phyloP scores from a whole-genome alignment of 2,113 vertebrate species.

The Boulengeromyrus knoepffleri region DNA sequence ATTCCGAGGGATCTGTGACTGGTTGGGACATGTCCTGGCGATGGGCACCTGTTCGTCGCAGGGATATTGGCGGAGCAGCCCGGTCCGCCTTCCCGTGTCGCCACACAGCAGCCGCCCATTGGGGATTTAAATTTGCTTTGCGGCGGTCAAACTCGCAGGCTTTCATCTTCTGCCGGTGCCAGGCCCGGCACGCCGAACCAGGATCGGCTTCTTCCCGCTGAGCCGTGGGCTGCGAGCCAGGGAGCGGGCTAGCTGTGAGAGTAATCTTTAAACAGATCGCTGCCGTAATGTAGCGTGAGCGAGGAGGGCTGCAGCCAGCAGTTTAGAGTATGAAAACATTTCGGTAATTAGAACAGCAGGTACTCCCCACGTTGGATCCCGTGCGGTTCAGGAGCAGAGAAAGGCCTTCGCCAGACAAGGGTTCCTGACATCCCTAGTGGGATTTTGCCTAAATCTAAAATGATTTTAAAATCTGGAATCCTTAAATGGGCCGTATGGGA shows the following conservation, averaged over 20 bases:
- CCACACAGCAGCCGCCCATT: background rate
- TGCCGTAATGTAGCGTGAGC: background rate
- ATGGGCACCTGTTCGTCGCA: background rate
- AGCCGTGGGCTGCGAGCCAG: background rate
- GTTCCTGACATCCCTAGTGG: background rate
- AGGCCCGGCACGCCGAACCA: background rate
- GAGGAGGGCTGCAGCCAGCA: background rate
- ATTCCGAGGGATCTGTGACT: background rate
- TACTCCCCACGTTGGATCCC: background rate
- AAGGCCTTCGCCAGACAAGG: background rate
- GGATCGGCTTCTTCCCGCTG: background rate
- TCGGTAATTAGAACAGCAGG: background rate
- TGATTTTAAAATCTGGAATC: background rate
- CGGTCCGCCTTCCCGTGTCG: too few relatives aligned
- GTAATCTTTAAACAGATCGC: background rate
- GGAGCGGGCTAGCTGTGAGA: background rate
- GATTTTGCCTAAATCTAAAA: background rate
- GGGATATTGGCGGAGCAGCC: background rate
- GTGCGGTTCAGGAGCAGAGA: background rate
- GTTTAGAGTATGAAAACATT: background rate
- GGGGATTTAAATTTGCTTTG: slow-evolving; percentile 17
- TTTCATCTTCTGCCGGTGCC: background rate
- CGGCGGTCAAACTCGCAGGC: background rate
- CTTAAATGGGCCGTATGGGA: background rate
- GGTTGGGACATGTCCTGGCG: background rate